Percentiles rank a stretch among this genome's conserved stretches.
Evolutionary conservation across 1,140 invertebrate genomes (phyloP).

Genomic region (Zaprionus taronus): DNA sequence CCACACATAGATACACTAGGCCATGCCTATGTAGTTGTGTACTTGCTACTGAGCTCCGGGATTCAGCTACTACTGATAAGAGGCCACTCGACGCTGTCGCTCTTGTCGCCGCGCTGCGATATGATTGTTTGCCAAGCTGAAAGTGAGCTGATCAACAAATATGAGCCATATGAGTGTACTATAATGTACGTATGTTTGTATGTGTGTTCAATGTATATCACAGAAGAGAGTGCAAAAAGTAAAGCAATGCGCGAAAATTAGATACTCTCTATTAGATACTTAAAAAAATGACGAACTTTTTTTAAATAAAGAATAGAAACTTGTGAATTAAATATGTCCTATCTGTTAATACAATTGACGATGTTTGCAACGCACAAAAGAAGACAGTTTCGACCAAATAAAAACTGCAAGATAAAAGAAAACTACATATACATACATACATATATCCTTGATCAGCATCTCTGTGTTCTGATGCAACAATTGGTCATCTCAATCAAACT

Average conservation of each 20-base stretch:
- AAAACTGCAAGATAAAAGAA: too few species aligned
- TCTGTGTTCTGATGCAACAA: too few species aligned
- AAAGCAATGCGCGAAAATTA: not conserved
- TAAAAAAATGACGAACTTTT: not conserved
- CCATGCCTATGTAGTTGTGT: not conserved
- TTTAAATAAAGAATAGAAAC: too few species aligned
- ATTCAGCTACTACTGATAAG: conserved; percentile 60
- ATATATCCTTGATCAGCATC: too few species aligned
- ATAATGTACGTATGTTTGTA: not conserved
- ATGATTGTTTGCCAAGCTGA: conserved; percentile 60
- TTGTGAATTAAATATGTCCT: too few species aligned
- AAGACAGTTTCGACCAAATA: too few species aligned
- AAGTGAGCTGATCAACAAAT: conserved; percentile 74
- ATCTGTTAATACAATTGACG: too few species aligned
- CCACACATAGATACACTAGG: not conserved
- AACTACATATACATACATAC: too few species aligned
- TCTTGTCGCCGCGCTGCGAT: conserved; percentile 31
- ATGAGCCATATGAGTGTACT: conserved; percentile 21
- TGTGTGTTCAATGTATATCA: not conserved
- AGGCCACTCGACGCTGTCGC: conserved; percentile 33
- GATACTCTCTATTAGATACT: not conserved
- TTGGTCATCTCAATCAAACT: too few species aligned
- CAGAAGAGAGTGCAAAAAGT: not conserved
- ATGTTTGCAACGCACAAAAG: too few species aligned
- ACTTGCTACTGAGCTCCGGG: conserved; percentile 35